A percentile compares a stretch with the other conserved stretches of the same genome.
Conservation (phyloP, 2,888 invertebrate species). For the Phortica okadai region DNA sequence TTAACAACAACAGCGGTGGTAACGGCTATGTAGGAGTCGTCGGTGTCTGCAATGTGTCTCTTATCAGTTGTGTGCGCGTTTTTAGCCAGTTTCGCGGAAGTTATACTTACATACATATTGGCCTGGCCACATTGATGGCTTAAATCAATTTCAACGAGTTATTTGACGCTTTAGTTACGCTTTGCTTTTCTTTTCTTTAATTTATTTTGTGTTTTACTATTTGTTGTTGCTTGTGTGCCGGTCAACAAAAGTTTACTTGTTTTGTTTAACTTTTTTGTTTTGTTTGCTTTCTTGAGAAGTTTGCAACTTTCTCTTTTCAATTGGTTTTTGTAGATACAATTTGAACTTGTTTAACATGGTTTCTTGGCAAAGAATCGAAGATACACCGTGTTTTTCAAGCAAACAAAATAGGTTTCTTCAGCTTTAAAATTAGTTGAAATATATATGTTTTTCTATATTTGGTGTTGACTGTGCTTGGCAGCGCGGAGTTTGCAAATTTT, state of each 20-base stretch:
- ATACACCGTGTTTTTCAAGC: background rate
- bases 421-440: background rate
- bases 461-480: no score
- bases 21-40: background rate
- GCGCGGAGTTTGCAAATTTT: background rate
- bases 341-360: slow-evolving; percentile 29
- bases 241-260: slow-evolving; percentile 17
- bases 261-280: slow-evolving; percentile 14
- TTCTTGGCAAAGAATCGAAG: slow-evolving; percentile 33
- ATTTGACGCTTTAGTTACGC: slow-evolving; percentile 11
- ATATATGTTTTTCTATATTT: background rate
- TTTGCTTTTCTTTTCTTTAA: slow-evolving; percentile 1
- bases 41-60: background rate
- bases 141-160: slow-evolving; percentile 31
- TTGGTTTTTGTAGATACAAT: slow-evolving; percentile 48
- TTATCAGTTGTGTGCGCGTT: slow-evolving; percentile 29
- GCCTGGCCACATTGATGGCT: slow-evolving; percentile 18
- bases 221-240: slow-evolving; percentile 11
- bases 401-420: background rate
- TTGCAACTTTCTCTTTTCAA: slow-evolving; percentile 68
- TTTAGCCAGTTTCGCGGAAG: slow-evolving; percentile 17
- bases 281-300: slow-evolving; percentile 33
- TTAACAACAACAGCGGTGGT: no score
- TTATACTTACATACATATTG: background rate
- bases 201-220: slow-evolving; percentile 1